Evolutionary conservation across 2,888 invertebrate genomes (phyloP), one percentile per base, ranked within the genome.

Genomic region (Cheilosia vernalis): DNA sequence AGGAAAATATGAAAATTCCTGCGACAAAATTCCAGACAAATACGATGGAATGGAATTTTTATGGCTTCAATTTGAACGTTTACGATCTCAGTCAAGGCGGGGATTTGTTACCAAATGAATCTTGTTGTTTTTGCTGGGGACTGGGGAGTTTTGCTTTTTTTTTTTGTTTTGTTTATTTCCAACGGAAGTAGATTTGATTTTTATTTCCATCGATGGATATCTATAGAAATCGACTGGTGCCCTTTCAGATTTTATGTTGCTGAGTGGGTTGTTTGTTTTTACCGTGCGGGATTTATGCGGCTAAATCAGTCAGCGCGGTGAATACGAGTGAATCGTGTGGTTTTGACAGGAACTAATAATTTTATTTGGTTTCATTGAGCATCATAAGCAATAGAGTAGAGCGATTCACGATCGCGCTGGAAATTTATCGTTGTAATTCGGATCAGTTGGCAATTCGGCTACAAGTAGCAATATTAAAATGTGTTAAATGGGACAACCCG

Each of bases 61-160:
- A 79, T 79, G 51, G 24, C 58, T 66, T 79, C 64, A 72, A 66
- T 79, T 79, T 70, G 79, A 72, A 58, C 66, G 58, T 72, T 79
- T 72, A 64, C 56, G 64, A 60, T 72, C 79, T 60, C 33, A 27
- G 44, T 53, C 17, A 30, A 30, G 13, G 27, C 30, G 76, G 19
- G 51, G 58, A 53, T 42, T 67, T 30, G 60, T 53, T 53, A 21
- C 19, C 33, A 17, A 30, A 60, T 51, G 19, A 58, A 30, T 55
- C 24, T 51, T 19, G 21, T 69, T 33, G 21, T 60, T 49, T 49
- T n/a, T n/a, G n/a, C n/a, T n/a, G n/a, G n/a, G n/a, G n/a, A 37
- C 2, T 47, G 10, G 17, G 17, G 7, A 2, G 17, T 51, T 27
- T 24, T 24, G 4, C 6, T 27, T 27, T 51, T 27, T 24, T 24